phyloP scores from a whole-genome alignment of 2,113 vertebrate genomes.

The Oryzias curvinotus region DNA sequence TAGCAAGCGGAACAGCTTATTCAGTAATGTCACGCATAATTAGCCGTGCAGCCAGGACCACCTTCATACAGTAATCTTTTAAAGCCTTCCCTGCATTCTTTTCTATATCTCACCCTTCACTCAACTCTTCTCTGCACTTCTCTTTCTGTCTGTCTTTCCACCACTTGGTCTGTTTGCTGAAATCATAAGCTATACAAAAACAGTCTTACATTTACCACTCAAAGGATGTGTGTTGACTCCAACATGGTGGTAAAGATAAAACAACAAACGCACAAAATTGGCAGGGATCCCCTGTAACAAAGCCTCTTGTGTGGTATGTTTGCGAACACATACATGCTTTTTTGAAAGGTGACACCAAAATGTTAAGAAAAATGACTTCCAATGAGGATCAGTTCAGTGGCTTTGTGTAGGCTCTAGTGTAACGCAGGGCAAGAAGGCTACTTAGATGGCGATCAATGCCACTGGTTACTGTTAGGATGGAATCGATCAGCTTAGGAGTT shows the following conservation, averaged over 20 bases:
- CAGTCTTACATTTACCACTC: conserved; percentile 29
- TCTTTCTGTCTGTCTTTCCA: background rate
- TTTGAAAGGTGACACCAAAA: background rate
- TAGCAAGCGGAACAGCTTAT: conserved; percentile 71
- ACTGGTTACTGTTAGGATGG: conserved; percentile 64
- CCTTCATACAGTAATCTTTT: conserved; percentile 61
- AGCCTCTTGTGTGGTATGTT: too few relatives aligned
- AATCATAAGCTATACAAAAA: conserved; percentile 49
- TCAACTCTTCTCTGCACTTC: conserved; percentile 13
- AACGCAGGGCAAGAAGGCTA: conserved; percentile 63
- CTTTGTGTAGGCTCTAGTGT: conserved; percentile 51
- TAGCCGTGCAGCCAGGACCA: conserved; percentile 61
- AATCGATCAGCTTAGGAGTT: conserved; percentile 71
- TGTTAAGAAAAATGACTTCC: conserved; percentile 10
- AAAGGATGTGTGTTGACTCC: conserved; percentile 13
- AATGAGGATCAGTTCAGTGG: conserved; percentile 27
- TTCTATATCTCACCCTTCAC: background rate
- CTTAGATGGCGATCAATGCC: conserved; percentile 73
- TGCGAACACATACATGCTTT: too few relatives aligned
- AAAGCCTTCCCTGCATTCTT: conserved; percentile 57
- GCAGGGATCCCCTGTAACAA: too few relatives aligned
- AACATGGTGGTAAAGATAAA: conserved; percentile 23
- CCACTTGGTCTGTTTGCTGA: conserved; percentile 51
- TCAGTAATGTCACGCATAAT: conserved; percentile 69
- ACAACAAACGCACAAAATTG: conserved; percentile 16